phyloP scores from a whole-genome alignment of 2,888 invertebrate species.

The Caenorhabditis japonica region DNA sequence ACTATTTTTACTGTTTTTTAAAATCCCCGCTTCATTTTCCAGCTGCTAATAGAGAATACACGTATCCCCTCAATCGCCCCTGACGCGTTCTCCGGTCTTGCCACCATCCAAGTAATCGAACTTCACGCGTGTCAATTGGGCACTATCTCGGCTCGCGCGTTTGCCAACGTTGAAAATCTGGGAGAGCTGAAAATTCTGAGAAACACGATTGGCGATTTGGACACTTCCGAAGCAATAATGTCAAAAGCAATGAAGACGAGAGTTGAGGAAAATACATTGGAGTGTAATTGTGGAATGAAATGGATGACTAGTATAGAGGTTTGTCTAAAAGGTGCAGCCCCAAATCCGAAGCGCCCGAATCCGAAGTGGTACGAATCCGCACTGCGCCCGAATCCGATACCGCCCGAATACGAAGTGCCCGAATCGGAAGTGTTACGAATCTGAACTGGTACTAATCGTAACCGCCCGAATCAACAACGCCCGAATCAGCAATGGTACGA shows the following conservation, averaged over 20 bases:
- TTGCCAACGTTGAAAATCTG: slow-evolving; percentile 58
- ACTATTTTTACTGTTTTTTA: too few relatives aligned
- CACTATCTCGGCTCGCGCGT: slow-evolving; percentile 57
- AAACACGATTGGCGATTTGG: slow-evolving; percentile 52
- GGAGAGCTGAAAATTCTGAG: slow-evolving; percentile 57
- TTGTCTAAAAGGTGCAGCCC: too few relatives aligned
- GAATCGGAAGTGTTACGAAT: too few relatives aligned
- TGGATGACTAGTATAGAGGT: slow-evolving; percentile 60
- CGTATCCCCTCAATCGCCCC: slow-evolving; percentile 53
- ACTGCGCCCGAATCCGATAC: too few relatives aligned
- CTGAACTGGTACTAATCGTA: too few relatives aligned
- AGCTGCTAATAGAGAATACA: slow-evolving; percentile 62
- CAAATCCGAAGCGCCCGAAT: too few relatives aligned
- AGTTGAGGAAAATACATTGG: slow-evolving; percentile 60
- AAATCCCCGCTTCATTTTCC: too few relatives aligned
- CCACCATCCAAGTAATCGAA: slow-evolving; percentile 62
- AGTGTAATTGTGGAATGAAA: slow-evolving; percentile 57
- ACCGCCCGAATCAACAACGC: too few relatives aligned
- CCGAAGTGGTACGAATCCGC: too few relatives aligned
- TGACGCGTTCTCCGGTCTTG: slow-evolving; percentile 61
- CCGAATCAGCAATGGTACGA: too few relatives aligned
- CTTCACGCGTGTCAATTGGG: slow-evolving; percentile 61
- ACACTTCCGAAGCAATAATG: slow-evolving; percentile 57
- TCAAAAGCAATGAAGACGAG: slow-evolving; percentile 55
- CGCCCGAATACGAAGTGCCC: too few relatives aligned